Evolutionary conservation across 64 coral and sea anemone species (phyloP).

Genomic region (Hydrozoanthus tunicans): DNA sequence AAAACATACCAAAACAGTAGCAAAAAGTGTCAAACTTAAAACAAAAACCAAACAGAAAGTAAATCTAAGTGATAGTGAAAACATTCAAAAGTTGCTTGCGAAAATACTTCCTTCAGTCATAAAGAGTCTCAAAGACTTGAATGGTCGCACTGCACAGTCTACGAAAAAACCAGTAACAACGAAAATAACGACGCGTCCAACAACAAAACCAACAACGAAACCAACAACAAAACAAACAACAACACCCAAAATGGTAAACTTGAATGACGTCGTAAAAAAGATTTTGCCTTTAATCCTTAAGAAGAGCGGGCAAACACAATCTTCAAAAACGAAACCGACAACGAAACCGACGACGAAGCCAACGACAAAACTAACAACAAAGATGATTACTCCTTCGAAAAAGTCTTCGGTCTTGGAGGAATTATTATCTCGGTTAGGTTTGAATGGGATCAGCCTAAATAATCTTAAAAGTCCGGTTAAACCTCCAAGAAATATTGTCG

Average conservation of each 20-base stretch:
- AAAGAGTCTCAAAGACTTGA: conserved; percentile 60
- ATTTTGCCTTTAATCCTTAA: conserved; percentile 44
- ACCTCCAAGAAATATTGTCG: conserved; percentile 10
- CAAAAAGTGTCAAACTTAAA: neutral
- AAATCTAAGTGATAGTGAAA: conserved; percentile 15
- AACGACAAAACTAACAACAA: conserved; percentile 15
- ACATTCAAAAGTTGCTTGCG: conserved; percentile 62
- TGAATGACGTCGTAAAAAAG: conserved; percentile 25
- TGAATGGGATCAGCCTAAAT: conserved; percentile 35
- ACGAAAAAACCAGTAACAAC: conserved; percentile 17
- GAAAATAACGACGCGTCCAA: conserved; percentile 45
- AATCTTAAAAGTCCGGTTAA: conserved; percentile 40
- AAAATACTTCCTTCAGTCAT: conserved; percentile 76
- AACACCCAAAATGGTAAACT: conserved; percentile 43
- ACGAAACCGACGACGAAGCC: conserved; percentile 38
- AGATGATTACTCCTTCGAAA: conserved; percentile 15
- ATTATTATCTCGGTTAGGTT: conserved; percentile 48
- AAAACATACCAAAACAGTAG: conserved; percentile 3
- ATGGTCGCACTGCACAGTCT: neutral
- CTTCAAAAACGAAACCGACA: neutral
- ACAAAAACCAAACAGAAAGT: conserved; percentile 1
- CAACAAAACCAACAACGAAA: conserved; percentile 37
- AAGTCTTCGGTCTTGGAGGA: conserved; percentile 30
- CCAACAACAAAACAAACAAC: neutral
- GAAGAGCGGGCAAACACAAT: conserved; percentile 11